These are phyloP conservation scores for Syngnathus typhle DNA, from an alignment of 2,113 vertebrate genomes.

Conservation along the genomic window DNA sequence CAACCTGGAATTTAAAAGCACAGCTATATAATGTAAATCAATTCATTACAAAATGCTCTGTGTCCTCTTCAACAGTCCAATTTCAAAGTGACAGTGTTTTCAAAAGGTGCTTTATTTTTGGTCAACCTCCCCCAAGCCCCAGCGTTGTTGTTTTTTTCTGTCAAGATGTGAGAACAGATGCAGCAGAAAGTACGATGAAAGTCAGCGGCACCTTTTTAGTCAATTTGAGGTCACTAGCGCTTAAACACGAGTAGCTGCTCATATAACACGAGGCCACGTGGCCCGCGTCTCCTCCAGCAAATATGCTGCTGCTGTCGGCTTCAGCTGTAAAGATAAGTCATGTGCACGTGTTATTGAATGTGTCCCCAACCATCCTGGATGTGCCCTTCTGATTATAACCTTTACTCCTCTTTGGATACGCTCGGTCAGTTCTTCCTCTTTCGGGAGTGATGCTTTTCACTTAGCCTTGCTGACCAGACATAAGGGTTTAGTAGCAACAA, in stretches of 20 bases:
- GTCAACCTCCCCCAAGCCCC: neutral
- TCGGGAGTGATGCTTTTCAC: neutral
- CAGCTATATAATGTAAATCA: too few relatives aligned
- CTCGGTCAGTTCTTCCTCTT: neutral
- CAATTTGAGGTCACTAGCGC: constrained; percentile 18
- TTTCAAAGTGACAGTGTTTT: neutral
- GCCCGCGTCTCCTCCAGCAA: constrained; percentile 1
- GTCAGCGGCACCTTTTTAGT: constrained; percentile 27
- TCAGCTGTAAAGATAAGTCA: constrained; percentile 8
- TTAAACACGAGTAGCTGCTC: constrained; percentile 12
- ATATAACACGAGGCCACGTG: constrained; percentile 13
- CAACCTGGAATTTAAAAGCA: too few relatives aligned
- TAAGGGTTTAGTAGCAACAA: neutral
- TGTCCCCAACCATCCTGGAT: constrained; percentile 4
- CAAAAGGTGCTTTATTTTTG: neutral
- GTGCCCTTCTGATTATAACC: constrained; percentile 4
- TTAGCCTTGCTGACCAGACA: neutral
- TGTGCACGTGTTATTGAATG: constrained; percentile 1
- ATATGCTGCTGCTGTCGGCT: neutral
- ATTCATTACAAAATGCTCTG: neutral
- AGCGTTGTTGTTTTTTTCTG: neutral
- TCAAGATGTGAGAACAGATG: constrained; percentile 14
- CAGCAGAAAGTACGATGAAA: constrained; percentile 9
- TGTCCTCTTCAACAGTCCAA: neutral
- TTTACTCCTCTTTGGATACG: constrained; percentile 2